Conservation (phyloP, 2,797 vertebrate genomes). For the Crypturellus tataupa region DNA sequence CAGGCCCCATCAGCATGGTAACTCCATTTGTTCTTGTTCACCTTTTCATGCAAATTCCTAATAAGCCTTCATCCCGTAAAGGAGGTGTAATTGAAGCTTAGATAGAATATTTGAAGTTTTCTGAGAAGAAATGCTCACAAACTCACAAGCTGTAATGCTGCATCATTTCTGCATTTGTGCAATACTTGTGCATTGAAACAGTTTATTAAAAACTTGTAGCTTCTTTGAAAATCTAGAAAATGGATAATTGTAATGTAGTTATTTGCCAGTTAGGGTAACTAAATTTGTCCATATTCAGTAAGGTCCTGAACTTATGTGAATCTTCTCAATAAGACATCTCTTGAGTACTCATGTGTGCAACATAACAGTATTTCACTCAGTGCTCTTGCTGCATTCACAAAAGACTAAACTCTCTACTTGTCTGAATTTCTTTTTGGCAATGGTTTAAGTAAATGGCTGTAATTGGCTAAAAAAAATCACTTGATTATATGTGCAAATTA, state of each 20-base stretch:
- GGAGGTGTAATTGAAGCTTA: neutral
- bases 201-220: neutral
- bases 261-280: neutral
- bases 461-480: neutral
- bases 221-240: neutral
- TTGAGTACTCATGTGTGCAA: neutral
- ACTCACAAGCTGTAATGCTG: neutral
- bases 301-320: neutral
- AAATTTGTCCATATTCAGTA: neutral
- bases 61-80: neutral
- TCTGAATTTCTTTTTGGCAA: neutral
- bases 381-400: neutral
- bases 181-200: neutral
- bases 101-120: neutral
- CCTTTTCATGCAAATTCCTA: neutral
- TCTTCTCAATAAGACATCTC: neutral
- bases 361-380: neutral
- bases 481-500: neutral
- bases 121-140: neutral
- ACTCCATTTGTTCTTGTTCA: neutral
- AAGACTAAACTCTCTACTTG: neutral
- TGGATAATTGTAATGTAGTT: neutral
- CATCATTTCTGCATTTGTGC: slow-evolving; percentile 25
- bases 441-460: neutral
- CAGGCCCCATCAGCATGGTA: fast-evolving